These are phyloP conservation scores for Andricus grossulariae DNA, from an alignment of 1,140 invertebrate species.

Conservation along the genomic window DNA sequence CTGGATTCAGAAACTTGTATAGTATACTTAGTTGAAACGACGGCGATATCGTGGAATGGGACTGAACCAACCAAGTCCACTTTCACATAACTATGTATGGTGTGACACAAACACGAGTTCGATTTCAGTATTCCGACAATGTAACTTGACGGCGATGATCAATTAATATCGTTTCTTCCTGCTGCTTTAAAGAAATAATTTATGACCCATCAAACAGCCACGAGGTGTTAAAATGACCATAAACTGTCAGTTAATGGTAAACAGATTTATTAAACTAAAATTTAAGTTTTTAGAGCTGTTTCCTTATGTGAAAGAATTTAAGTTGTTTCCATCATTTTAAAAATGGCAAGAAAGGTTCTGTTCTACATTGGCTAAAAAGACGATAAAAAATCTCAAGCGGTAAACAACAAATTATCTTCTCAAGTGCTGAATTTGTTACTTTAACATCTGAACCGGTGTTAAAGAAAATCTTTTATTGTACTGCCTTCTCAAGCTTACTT, in stretches of 20 bases:
- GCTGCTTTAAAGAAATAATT: constrained; percentile 28
- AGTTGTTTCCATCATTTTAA: too few species aligned
- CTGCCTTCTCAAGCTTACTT: too few species aligned
- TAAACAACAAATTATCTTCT: too few species aligned
- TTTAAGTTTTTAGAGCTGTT: too few species aligned
- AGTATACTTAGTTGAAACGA: constrained; percentile 42
- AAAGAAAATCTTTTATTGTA: too few species aligned
- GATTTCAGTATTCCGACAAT: constrained; percentile 18
- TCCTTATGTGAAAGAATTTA: too few species aligned
- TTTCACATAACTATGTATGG: constrained; percentile 56
- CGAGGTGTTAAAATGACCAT: not conserved
- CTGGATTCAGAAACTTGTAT: not conserved
- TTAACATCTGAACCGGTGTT: too few species aligned
- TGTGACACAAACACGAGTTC: constrained; percentile 39
- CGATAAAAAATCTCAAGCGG: too few species aligned
- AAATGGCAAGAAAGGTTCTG: too few species aligned
- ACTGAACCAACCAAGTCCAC: constrained; percentile 51
- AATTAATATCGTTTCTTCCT: constrained; percentile 18
- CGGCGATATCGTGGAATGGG: constrained; percentile 49
- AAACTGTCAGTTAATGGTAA: constrained; percentile 39
- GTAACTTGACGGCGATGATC: constrained; percentile 11
- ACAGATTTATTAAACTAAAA: not conserved
- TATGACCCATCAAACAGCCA: not conserved
- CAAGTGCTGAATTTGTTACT: too few species aligned
- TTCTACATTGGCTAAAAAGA: too few species aligned